Base-by-base conservation (phyloP, 2,888 invertebrate genomes). In the Gastracanthus pulcherrimus region DNA sequence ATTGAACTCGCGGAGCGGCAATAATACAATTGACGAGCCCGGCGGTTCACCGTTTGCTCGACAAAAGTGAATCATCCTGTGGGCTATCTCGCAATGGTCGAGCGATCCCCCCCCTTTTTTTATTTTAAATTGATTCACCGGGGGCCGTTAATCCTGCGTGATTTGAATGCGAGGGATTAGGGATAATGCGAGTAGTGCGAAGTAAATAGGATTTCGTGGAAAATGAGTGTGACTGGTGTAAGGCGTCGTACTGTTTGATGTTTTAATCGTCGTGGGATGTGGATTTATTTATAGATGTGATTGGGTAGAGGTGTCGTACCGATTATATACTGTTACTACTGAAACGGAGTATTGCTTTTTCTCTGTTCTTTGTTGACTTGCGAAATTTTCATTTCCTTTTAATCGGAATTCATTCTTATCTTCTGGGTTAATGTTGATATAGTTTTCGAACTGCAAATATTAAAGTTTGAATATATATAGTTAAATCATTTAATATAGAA, bases 1-100 rank as follows among this genome's bases (percentile, higher is more conserved):
- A 70, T 70, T 70, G 69, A 70, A 70, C 69, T 51, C 45, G 16
- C 19, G 2, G n/a, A n/a, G 48, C 34, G 69, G 16, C 51, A 31
- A 31, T 34, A 48, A 34, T 19, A 11, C 23, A 34, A 51, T 70
- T 48, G 69, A 34, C 6, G 60, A 60, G 13, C 7, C 9, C 58
- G 58, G 58, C 11, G 45, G 29, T 67, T 48, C 45, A 29, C 45
- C n/a, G n/a, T n/a, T n/a, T n/a, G n/a, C 67, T 41, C 29, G 23
- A 6, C 26, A 5, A n/a, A n/a, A n/a, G 16, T 58, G n/a, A 60
- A 60, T 60, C 60, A 60, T 31, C 58, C 1, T 58, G 2, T 5
- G 48, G 6, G 19, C 48, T 48, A 2, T 48, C 48, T 48, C 19
- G 48, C 48, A 48, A 48, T 7, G 48, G n/a, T n/a, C n/a, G n/a